Base-by-base conservation (phyloP, 1,140 invertebrate species). In the Campoletis sonorensis region DNA sequence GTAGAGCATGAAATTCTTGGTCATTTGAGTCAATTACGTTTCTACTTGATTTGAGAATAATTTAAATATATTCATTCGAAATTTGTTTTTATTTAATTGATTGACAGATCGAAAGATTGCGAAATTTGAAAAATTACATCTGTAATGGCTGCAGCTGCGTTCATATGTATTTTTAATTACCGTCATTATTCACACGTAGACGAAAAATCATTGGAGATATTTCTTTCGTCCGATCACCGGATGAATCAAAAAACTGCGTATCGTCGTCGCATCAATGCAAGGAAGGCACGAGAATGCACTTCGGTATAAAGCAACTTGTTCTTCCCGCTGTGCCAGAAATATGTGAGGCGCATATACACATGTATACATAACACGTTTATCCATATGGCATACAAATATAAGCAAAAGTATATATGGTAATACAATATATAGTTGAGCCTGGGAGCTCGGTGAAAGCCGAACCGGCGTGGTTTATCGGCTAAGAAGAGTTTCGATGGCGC, bases 391-490 rank as follows among this genome's bases (percentile, higher is more conserved):
- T 67, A 27, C 23, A 67, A 27, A 67, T n/a, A 13, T 54, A 54
- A 3, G 30, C 30, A 33, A 33, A 33, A 33, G 49, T 54, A 54
- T 54, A 15, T 4, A n/a, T 21, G 54, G 18, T 21, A 21, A 4
- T 21, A 58, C 21, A 18, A 1, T 23, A 21, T 23, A 10, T 58
- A 26, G 26, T 18, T 33, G 77, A 67, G 27, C 40, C 67, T 79
- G 58, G 21, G 23, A 37, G 40, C 37, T 40, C 23, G 80, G 80
- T 81, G 80, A 81, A 81, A 81, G 80, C 77, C 80, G 37, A 49
- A 40, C 71, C 72, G 79, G 79, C 70, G 79, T 81, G 71, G 72
- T 81, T 81, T 76, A 81, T 75, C 64, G 51, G 61, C 72, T 51
- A 64, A 16, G 26, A 71, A 68, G 30, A 18, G 45, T 40, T 70